These are phyloP conservation scores for Darevskia mixta DNA, from an alignment of 2,797 vertebrate species.

Conservation along the genomic window DNA sequence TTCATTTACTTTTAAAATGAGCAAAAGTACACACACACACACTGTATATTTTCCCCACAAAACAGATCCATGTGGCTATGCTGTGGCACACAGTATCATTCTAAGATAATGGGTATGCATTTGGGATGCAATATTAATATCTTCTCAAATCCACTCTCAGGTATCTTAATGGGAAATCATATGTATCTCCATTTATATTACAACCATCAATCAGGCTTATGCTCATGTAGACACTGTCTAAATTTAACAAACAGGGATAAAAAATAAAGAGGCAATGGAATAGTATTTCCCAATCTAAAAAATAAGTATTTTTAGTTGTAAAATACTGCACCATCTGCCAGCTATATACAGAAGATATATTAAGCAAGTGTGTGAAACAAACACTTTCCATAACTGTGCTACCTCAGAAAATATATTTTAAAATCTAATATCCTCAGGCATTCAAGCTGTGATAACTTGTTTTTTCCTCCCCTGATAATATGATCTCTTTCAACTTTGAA, in stretches of 20 bases:
- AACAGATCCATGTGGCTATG: not conserved
- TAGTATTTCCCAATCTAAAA: constrained; percentile 28
- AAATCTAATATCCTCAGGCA: constrained; percentile 34
- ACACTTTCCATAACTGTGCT: constrained; percentile 10
- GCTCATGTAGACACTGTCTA: constrained; percentile 30
- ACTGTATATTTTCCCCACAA: not conserved
- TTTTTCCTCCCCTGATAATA: not conserved
- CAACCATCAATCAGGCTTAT: constrained; percentile 52
- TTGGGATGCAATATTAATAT: constrained; percentile 4
- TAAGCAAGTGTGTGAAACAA: constrained; percentile 50
- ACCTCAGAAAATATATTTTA: constrained; percentile 48
- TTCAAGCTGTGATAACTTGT: not conserved
- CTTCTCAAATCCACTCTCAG: constrained; percentile 42
- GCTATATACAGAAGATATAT: constrained; percentile 20
- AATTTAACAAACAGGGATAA: constrained; percentile 45
- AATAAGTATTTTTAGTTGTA: constrained; percentile 26
- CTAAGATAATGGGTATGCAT: constrained; percentile 40
- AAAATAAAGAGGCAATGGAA: constrained; percentile 49
- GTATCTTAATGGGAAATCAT: constrained; percentile 31
- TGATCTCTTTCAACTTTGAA: constrained; percentile 12
- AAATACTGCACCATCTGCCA: constrained; percentile 46
- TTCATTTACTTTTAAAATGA: not conserved
- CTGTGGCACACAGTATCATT: not conserved
- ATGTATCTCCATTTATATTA: constrained; percentile 46
- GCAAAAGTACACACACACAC: constrained; percentile 12